A percentile compares a stretch with the other conserved stretches of the same genome.
These are phyloP conservation scores for Coelinius sp. DNA, from an alignment of 2,888 invertebrate genomes.

Conservation along the genomic window DNA sequence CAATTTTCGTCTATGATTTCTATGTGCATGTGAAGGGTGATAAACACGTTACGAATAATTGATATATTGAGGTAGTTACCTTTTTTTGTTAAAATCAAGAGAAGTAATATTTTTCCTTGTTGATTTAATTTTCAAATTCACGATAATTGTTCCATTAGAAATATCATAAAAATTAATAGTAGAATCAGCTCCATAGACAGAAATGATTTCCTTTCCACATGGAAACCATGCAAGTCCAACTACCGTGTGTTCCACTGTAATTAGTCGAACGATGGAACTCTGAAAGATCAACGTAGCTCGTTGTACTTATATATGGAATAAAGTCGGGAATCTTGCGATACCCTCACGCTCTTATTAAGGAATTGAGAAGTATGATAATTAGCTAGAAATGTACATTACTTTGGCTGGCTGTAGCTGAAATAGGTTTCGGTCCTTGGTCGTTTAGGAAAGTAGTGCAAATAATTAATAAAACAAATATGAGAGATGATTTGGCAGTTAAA, in stretches of 20 bases:
- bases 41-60: neutral
- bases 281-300: slow-evolving; percentile 47
- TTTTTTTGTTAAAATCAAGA: slow-evolving; percentile 62
- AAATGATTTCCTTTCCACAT: slow-evolving; percentile 60
- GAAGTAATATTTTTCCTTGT: slow-evolving; percentile 58
- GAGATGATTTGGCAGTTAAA: too few relatives aligned
- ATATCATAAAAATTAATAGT: slow-evolving; percentile 61
- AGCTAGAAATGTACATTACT: too few relatives aligned
- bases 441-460: too few relatives aligned
- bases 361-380: too few relatives aligned
- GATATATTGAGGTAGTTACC: slow-evolving; percentile 51
- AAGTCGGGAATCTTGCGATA: too few relatives aligned
- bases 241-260: slow-evolving; percentile 60
- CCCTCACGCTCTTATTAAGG: too few relatives aligned
- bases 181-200: slow-evolving; percentile 62
- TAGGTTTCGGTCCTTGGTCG: too few relatives aligned
- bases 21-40: too few relatives aligned
- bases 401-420: too few relatives aligned
- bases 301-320: too few relatives aligned
- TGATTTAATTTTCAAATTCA: slow-evolving; percentile 57
- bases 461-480: too few relatives aligned
- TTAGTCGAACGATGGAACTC: slow-evolving; percentile 54
- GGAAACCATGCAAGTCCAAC: slow-evolving; percentile 62
- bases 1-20: too few relatives aligned
- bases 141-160: slow-evolving; percentile 52